These are phyloP conservation scores for Octonoba sinensis DNA, from an alignment of 2,888 invertebrate species.

Conservation along the genomic window DNA sequence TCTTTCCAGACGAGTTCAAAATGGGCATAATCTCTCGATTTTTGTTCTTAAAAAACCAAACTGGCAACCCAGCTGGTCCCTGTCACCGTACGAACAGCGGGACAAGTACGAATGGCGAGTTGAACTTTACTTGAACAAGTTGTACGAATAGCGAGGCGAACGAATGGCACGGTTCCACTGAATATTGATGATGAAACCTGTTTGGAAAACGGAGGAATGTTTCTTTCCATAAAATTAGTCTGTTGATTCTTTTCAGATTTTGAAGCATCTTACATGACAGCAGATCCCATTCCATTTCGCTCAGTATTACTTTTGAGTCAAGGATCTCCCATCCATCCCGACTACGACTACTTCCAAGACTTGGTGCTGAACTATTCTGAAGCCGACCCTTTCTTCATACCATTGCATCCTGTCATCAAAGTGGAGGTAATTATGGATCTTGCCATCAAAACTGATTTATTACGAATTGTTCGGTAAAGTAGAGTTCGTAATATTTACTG, in stretches of 20 bases:
- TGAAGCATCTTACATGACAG: constrained; percentile 16
- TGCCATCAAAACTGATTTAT: not conserved
- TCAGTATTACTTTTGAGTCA: constrained; percentile 84
- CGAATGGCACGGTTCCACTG: too few relatives aligned
- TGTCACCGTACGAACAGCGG: too few relatives aligned
- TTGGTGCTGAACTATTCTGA: constrained; percentile 80
- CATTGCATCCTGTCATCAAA: constrained; percentile 79
- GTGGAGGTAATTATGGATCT: constrained; percentile 13
- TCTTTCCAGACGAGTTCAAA: too few relatives aligned
- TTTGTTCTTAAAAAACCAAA: too few relatives aligned
- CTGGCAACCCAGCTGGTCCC: too few relatives aligned
- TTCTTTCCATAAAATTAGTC: not conserved
- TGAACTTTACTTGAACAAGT: too few relatives aligned
- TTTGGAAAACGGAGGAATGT: not conserved
- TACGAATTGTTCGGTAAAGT: too few relatives aligned
- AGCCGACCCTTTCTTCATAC: constrained; percentile 82
- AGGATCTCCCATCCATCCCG: constrained; percentile 82
- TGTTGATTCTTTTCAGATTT: not conserved
- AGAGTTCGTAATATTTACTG: too few relatives aligned
- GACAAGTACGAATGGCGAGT: too few relatives aligned
- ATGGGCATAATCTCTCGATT: too few relatives aligned
- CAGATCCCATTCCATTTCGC: constrained; percentile 75
- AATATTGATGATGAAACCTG: too few relatives aligned
- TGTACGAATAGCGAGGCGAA: too few relatives aligned
- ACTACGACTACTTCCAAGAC: constrained; percentile 79